Evolutionary conservation across 2,113 vertebrate genomes (phyloP).

Genomic region (Myrmecobius fasciatus): DNA sequence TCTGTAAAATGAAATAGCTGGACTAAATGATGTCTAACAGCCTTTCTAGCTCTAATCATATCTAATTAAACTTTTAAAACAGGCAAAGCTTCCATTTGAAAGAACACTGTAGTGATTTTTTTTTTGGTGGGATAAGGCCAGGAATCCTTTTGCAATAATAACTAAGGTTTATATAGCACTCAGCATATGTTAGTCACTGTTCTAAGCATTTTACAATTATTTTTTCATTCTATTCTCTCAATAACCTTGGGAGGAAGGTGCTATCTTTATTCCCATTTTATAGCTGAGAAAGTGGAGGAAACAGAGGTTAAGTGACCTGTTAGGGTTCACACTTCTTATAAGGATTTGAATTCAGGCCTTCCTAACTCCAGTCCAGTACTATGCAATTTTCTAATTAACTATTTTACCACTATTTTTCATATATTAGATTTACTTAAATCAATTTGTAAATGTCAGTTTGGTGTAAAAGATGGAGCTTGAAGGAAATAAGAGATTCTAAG

Average conservation of each 20-base stretch:
- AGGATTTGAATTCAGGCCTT: not conserved
- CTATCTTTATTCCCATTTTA: not conserved
- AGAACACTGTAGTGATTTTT: not conserved
- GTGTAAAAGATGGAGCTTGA: not conserved
- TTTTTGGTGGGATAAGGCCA: not conserved
- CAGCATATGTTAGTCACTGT: not conserved
- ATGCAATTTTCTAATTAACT: not conserved
- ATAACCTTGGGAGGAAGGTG: not conserved
- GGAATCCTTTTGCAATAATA: not conserved
- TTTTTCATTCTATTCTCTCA: not conserved
- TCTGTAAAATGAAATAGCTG: too few relatives aligned
- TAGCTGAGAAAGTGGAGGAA: not conserved
- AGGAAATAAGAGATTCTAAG: not conserved
- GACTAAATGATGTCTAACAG: too few relatives aligned
- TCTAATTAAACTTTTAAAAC: not conserved
- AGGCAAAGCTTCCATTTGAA: not conserved
- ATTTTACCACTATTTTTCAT: not conserved
- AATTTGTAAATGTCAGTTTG: constrained; percentile 14
- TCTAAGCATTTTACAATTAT: not conserved
- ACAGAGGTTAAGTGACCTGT: not conserved
- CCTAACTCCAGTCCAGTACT: not conserved
- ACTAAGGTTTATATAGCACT: not conserved
- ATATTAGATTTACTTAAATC: not conserved
- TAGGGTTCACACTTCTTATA: not conserved
- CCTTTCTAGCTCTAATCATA: too few relatives aligned